Evolutionary conservation across 1,140 invertebrate genomes (phyloP), one percentile per base, ranked within the genome.

Genomic region (Choristoneura fumiferana): DNA sequence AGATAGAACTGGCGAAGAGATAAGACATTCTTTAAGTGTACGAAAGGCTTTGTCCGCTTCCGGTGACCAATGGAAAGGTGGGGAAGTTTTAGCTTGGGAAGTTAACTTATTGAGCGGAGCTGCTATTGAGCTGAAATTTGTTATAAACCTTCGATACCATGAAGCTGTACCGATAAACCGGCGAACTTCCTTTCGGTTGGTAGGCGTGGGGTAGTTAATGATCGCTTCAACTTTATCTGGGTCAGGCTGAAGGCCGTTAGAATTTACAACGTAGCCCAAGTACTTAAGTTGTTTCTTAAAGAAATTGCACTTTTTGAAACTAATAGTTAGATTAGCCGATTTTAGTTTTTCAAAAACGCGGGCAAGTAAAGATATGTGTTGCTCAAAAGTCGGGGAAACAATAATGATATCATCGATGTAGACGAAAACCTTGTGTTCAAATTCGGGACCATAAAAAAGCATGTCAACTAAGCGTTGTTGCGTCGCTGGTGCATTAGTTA

Each of bases 351-450:
- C 5, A 81, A 63, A 12, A 70, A 53, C 33, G 37, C 5, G 8
- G 6, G 4, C 8, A 0, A 90, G 15, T 33, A 84, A 57, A 14
- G 53, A 8, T 0, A 90, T 45, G 61, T 91, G 90, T 5, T 84
- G 66, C 5, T 89, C 78, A 40, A 78, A 76, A 13, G 62, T 74
- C 9, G 68, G 54, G 0, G 65, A n/a, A 3, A 54, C 52, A n/a
- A 33, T 9, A 8, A 54, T 35, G 6, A 54, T 54, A 54, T 54
- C 52, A 14, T 54, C 52, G 5, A 54, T 6, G 35, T 33, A 54
- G 5, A n/a, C 22, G 13, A 54, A 54, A 4, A 54, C 52, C n/a
- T 29, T 33, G 1, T n/a, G 10, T 3, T 54, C 52, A 13, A 54
- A 54, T 2, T 54, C 52, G 3, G 62, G 36, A 13, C 52, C n/a